Conservation (phyloP, 2,797 vertebrate species). For the Coregonus sp. region DNA sequence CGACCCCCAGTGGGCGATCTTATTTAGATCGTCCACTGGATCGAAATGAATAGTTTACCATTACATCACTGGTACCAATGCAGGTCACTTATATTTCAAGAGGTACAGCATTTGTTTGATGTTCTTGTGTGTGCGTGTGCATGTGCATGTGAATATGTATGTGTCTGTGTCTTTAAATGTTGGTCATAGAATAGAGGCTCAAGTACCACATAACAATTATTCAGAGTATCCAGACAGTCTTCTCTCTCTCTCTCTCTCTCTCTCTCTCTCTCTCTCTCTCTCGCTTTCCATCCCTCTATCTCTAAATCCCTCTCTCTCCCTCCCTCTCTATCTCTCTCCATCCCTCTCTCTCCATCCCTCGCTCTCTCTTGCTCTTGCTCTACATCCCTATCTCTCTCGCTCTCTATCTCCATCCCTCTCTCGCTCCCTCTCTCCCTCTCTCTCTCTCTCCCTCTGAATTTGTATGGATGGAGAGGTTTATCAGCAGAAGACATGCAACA, state of each 20-base stretch:
- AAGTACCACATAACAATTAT: neutral
- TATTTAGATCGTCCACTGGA: no score
- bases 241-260: neutral
- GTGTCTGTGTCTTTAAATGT: neutral
- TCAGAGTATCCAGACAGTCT: neutral
- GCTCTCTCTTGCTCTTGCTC: neutral
- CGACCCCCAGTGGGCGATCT: no score
- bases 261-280: neutral
- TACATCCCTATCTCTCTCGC: neutral
- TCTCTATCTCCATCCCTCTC: neutral
- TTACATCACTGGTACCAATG: neutral
- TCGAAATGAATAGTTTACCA: no score
- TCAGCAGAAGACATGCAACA: constrained; percentile 43
- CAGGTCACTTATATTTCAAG: neutral
- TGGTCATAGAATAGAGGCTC: neutral
- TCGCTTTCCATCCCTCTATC: neutral
- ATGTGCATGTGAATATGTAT: neutral
- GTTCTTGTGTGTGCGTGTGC: neutral
- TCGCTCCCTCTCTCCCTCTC: neutral
- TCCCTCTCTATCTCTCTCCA: neutral
- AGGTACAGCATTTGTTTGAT: neutral
- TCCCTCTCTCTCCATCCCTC: neutral
- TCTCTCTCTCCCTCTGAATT: neutral
- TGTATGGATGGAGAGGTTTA: constrained; percentile 45
- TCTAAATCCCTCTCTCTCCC: no score